These are phyloP conservation scores for Calcarius lapponicus DNA, from an alignment of 2,797 vertebrate genomes.

Conservation along the genomic window DNA sequence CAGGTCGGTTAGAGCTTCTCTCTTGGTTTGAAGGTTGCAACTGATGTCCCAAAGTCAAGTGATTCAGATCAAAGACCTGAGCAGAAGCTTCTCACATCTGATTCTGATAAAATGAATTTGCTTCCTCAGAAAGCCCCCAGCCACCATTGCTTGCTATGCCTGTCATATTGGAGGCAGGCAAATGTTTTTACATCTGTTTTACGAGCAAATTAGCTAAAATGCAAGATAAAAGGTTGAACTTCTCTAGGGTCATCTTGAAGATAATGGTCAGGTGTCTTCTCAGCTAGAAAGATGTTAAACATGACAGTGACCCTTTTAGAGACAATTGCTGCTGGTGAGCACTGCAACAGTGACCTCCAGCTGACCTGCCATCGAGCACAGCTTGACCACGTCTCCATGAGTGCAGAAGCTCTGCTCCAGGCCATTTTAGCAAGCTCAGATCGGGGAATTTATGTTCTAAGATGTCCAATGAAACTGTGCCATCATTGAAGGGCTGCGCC, in stretches of 20 bases:
- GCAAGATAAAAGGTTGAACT: neutral
- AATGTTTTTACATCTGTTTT: neutral
- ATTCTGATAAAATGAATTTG: neutral
- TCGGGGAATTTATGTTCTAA: neutral
- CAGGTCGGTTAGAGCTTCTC: neutral
- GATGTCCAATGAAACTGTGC: neutral
- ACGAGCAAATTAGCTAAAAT: neutral
- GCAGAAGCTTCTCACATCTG: neutral
- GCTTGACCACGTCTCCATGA: neutral
- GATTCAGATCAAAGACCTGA: neutral
- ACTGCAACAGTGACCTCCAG: neutral
- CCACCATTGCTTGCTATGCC: neutral
- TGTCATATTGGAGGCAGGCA: neutral
- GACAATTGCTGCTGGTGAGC: neutral
- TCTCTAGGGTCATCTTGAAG: neutral
- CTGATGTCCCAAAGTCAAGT: neutral
- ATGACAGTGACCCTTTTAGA: neutral
- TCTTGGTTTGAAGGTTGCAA: neutral
- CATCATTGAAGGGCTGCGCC: neutral
- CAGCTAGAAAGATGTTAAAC: neutral
- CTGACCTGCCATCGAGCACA: neutral
- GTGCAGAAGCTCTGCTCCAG: neutral
- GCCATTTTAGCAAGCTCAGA: neutral
- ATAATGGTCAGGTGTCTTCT: neutral
- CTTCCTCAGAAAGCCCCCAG: neutral